Evolutionary conservation across 53 echinoderm and acorn worm genomes (phyloP).

Genomic region (Crossaster papposus): DNA sequence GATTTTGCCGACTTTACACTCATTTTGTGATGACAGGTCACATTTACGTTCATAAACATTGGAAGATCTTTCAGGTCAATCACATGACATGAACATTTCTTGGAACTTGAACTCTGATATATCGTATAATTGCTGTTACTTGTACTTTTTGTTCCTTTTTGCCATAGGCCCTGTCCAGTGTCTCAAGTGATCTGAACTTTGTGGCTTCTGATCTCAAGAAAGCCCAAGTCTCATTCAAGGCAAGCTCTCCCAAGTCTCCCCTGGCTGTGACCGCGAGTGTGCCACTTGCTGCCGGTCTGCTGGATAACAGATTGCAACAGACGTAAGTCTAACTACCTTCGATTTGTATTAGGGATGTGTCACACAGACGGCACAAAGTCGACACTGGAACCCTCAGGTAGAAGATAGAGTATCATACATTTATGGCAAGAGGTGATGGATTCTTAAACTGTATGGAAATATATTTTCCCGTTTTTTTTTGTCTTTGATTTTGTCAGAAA

Average conservation of each 20-base stretch:
- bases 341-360: neutral
- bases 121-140: neutral
- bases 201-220: constrained; percentile 42
- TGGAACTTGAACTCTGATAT: too few species aligned
- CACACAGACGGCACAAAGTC: neutral
- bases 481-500: too few species aligned
- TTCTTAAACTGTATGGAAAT: too few species aligned
- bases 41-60: too few species aligned
- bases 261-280: constrained; percentile 10
- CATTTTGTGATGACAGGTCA: too few species aligned
- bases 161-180: constrained; percentile 17
- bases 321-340: neutral
- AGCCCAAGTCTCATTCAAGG: constrained; percentile 20
- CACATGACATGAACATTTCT: too few species aligned
- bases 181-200: constrained; percentile 49
- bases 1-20: too few species aligned
- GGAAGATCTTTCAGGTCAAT: too few species aligned
- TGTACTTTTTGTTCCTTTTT: neutral
- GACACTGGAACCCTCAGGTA: too few species aligned
- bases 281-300: neutral
- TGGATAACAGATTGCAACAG: neutral
- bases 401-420: too few species aligned
- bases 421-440: too few species aligned
- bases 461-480: too few species aligned
- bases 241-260: constrained; percentile 47